Base-by-base conservation (phyloP, 2,888 invertebrate genomes). In the Rhodophaea formosa region DNA sequence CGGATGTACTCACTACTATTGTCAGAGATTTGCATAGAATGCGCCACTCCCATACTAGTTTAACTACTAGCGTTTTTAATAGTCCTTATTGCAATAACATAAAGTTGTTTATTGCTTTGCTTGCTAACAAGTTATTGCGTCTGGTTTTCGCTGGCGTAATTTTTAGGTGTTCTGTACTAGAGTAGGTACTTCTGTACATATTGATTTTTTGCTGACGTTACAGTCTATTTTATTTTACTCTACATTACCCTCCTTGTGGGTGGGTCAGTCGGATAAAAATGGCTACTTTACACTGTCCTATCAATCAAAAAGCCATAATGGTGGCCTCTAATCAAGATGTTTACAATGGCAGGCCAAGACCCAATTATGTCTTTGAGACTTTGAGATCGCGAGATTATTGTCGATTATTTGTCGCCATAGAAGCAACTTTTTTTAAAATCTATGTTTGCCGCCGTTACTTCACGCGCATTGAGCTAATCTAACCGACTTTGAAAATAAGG, bases 1-100 rank as follows among this genome's bases (percentile, higher is more conserved):
- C 8, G 15, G 17, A 51, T 16, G 16, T 51, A 35, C 49, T 35
- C 10, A 51, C 17, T 35, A 17, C 7, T 53, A 47, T 47, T 46
- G 30, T 42, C 29, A 29, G n/a, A 8, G 14, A 55, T 55, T 55
- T 44, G 68, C 81, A 82, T 82, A 77, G 72, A 80, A 80, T 79
- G 74, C 64, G 72, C 68, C 69, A 68, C 59, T 45, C 54, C 54
- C 54, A 45, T 45, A 45, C 45, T 32, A 45, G 54, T 54, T 51
- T 35, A 46, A 46, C 12, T 12, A 23, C 6, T 5, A 23, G 10
- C 10, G 1, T 29, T 23, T 46, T 23, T 14, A n/a, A 7, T 35
- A 35, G 16, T 35, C 15, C 47, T 30, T 47, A 47, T 14, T 47
- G 7, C 17, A n/a, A 14, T 30, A 30, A 7, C 1, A 3, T 47